phyloP scores from a whole-genome alignment of 2,113 vertebrate species.

The Notiomystis cincta region DNA sequence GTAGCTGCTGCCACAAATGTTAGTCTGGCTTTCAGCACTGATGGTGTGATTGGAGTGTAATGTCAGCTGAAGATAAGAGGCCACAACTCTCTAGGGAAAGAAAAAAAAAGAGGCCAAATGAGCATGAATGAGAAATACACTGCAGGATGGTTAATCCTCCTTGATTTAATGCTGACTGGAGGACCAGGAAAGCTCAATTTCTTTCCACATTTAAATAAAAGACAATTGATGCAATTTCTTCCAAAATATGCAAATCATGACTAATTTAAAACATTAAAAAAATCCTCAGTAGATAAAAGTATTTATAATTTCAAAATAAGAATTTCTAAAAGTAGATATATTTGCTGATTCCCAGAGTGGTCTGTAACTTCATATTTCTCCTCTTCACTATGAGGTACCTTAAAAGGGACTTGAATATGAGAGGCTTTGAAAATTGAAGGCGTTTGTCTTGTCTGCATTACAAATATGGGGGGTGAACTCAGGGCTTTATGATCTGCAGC shows the following conservation, averaged over 20 bases:
- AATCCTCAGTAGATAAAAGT: not conserved
- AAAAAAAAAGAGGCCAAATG: not conserved
- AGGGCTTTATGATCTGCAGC: not conserved
- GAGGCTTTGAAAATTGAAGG: not conserved
- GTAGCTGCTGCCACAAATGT: not conserved
- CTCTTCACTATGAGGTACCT: not conserved
- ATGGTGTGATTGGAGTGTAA: not conserved
- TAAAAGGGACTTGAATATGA: not conserved
- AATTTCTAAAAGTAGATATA: not conserved
- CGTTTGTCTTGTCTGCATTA: not conserved
- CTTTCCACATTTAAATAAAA: not conserved
- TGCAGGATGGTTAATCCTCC: not conserved
- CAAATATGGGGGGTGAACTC: not conserved
- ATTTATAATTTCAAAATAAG: not conserved
- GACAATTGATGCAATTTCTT: not conserved
- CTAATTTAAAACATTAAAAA: not conserved
- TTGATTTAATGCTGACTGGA: not conserved
- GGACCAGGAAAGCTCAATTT: not conserved
- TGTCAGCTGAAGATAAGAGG: not conserved
- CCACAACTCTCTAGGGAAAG: not conserved
- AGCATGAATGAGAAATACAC: not conserved
- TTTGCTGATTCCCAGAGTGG: not conserved
- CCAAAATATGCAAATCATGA: not conserved
- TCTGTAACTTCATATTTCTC: not conserved
- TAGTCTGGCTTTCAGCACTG: not conserved